phyloP scores from a whole-genome alignment of 1,140 invertebrate genomes.

The Geopemphigus sp. region DNA sequence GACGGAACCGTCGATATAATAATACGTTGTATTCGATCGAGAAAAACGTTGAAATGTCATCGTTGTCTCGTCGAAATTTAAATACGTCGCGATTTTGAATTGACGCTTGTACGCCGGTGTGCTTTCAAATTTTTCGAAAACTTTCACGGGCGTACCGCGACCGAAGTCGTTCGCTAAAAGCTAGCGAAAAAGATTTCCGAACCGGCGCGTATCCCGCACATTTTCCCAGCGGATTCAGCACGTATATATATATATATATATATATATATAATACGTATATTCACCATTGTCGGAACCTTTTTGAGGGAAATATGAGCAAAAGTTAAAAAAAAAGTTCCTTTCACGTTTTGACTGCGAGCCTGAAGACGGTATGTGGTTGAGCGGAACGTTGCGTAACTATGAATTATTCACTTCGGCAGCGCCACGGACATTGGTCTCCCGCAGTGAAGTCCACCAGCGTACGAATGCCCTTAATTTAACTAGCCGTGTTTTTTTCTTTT shows the following conservation, averaged over 20 bases:
- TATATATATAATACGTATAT: too few species aligned
- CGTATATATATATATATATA: not conserved
- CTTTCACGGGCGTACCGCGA: not conserved
- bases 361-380: not conserved
- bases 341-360: not conserved
- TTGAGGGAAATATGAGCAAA: not conserved
- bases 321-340: constrained; percentile 11
- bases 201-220: not conserved
- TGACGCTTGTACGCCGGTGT: not conserved
- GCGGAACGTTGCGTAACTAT: not conserved
- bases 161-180: not conserved
- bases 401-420: constrained; percentile 34
- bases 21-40: too few species aligned
- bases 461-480: constrained; percentile 33
- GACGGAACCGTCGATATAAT: too few species aligned
- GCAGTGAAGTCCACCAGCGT: not conserved
- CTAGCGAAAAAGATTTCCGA: not conserved
- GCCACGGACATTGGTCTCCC: constrained; percentile 31
- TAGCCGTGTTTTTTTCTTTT: not conserved
- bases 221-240: not conserved
- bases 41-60: too few species aligned
- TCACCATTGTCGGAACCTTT: not conserved
- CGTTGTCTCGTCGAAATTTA: too few species aligned
- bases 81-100: too few species aligned
- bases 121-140: not conserved